These are phyloP conservation scores for Tinamus major DNA, from an alignment of 2,797 vertebrate genomes.

Conservation along the genomic window DNA sequence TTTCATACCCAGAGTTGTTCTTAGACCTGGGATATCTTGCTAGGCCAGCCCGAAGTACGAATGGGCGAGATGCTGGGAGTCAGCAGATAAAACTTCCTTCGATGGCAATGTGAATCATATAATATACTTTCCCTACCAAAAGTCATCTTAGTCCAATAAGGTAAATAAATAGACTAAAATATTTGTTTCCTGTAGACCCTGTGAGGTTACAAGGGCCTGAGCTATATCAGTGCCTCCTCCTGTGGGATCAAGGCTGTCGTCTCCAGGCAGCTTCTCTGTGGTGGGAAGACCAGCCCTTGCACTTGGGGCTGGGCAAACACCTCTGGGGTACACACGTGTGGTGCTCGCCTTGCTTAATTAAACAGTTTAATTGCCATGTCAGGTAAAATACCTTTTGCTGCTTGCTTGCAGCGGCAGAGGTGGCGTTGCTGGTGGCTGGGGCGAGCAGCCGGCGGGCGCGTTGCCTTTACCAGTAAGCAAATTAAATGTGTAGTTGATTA, in stretches of 20 bases:
- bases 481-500: slow-evolving; percentile 14
- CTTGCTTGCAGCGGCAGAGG: neutral
- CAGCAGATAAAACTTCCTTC: neutral
- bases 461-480: neutral
- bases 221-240: rapidly evolving
- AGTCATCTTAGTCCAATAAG: neutral
- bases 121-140: neutral
- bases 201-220: neutral
- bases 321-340: neutral
- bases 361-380: neutral
- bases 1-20: neutral
- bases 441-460: rapidly evolving
- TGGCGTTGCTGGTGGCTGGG: neutral
- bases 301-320: neutral
- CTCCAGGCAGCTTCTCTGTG: neutral
- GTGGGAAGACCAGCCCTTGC: neutral
- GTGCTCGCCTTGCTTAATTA: slow-evolving; percentile 17
- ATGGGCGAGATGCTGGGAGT: neutral
- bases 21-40: neutral
- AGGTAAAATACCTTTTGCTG: neutral
- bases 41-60: neutral
- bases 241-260: neutral
- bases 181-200: neutral
- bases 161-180: neutral
- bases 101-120: neutral